Base-by-base conservation (phyloP, 2,797 vertebrate species). In the Enteromius paludinosus region DNA sequence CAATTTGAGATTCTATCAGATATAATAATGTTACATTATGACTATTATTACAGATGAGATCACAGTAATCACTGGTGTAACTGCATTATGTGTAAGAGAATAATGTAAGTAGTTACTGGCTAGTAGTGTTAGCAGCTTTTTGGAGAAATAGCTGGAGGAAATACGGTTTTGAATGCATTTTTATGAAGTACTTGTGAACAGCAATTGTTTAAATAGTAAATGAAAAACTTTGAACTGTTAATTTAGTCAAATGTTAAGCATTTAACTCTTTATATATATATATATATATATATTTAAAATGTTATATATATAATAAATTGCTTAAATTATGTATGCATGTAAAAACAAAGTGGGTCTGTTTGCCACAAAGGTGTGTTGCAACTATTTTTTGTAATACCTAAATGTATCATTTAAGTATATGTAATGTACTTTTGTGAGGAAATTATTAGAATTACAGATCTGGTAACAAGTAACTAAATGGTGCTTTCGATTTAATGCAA, bases 51-150 rank as follows among this genome's bases (percentile, higher is more conserved):
- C 30, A 79, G 49, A 70, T 70, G 35, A 7, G 47, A 79, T 54
- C 14, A 79, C 35, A 30, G 49, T 79, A 68, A 41, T 64, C 15
- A 79, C 18, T 43, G 61, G 66, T 11, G 14, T 66, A 66, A 78
- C 17, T 35, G 20, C 9, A 4, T 38, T 56, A 4, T 43, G 64
- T 68, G 66, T 28, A 54, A 41, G 10, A 41, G 23, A 69, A 41
- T 25, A 69, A 54, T 79, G 33, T 25, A 4, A 74, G 52, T 75
- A 15, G 54, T 12, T 56, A n/a, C n/a, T 4, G 8, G 28, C 43
- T 30, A 49, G 20, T 38, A 5, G 38, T 8, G 38, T 20, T 18
- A 15, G 15, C 33, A 69, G 65, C n/a, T 56, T 43, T 35, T 72
- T 72, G 61, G 23, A 61, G 54, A 61, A 71, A 61, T 45, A 33